Percentiles rank a stretch among this genome's conserved stretches.
These are phyloP conservation scores for Magallana angulata DNA, from an alignment of 1,140 invertebrate species.

Conservation along the genomic window DNA sequence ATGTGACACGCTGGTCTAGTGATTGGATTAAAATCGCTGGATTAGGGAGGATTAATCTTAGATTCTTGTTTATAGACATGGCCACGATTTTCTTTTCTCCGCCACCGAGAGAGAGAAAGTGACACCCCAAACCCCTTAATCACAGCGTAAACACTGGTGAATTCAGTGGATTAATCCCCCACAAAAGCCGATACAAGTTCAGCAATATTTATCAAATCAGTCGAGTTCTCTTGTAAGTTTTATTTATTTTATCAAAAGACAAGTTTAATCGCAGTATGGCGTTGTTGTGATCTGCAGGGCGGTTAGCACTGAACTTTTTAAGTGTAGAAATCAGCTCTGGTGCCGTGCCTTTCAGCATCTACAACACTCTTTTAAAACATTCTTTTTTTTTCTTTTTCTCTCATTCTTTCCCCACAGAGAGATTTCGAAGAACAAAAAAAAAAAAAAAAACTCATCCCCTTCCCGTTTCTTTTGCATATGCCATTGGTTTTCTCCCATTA, in stretches of 20 bases:
- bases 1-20: not conserved
- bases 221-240: constrained; percentile 28
- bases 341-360: not conserved
- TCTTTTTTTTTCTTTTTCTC: too few relatives aligned
- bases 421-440: too few relatives aligned
- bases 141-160: not conserved
- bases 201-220: constrained; percentile 38
- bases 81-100: not conserved
- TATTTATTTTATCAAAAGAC: constrained; percentile 38
- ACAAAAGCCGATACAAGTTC: constrained; percentile 35
- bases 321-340: not conserved
- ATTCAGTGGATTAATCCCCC: constrained; percentile 22
- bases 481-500: too few relatives aligned
- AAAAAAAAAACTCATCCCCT: too few relatives aligned
- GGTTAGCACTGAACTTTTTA: constrained; percentile 23
- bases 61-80: not conserved
- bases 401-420: too few relatives aligned
- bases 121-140: constrained; percentile 18
- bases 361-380: too few relatives aligned
- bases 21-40: constrained; percentile 9
- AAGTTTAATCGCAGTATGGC: constrained; percentile 6
- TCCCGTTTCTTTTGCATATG: too few relatives aligned
- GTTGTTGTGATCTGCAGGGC: not conserved
- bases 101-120: constrained; percentile 3
- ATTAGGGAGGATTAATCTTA: not conserved